Conservation (phyloP, 2,797 vertebrate species). For the Dromococcyx pavoninus region DNA sequence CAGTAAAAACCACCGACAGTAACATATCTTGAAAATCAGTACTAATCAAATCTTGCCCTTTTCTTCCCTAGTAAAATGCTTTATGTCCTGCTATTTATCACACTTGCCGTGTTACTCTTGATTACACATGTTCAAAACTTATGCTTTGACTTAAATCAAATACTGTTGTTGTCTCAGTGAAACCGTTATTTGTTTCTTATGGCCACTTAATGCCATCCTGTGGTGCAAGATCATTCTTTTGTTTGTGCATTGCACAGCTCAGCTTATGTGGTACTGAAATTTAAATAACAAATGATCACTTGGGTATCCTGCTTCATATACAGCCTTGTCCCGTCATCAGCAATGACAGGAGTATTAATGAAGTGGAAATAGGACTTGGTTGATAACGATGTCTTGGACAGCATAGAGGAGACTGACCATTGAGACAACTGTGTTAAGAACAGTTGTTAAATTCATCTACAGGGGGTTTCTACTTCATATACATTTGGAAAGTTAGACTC, state of each 20-base stretch:
- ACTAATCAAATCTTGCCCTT: neutral
- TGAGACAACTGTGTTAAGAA: neutral
- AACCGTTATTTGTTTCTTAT: neutral
- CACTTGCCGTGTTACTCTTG: neutral
- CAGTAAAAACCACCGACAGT: neutral
- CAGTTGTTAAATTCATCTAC: neutral
- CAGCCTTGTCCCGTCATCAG: neutral
- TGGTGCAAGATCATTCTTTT: neutral
- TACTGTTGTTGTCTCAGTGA: neutral
- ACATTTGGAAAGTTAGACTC: neutral
- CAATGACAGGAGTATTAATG: neutral
- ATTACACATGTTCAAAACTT: constrained; percentile 16
- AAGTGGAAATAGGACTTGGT: neutral
- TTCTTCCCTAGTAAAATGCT: neutral
- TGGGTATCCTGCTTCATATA: neutral
- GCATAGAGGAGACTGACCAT: neutral
- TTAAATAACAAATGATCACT: neutral
- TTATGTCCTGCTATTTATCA: constrained; percentile 19
- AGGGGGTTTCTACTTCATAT: neutral
- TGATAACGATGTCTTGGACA: neutral
- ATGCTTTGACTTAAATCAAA: neutral
- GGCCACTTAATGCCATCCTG: constrained; percentile 1
- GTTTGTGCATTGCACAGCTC: neutral
- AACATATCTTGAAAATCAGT: neutral
- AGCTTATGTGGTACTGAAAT: neutral